phyloP scores from a whole-genome alignment of 1,140 invertebrate genomes.

The Ephestia elutella region DNA sequence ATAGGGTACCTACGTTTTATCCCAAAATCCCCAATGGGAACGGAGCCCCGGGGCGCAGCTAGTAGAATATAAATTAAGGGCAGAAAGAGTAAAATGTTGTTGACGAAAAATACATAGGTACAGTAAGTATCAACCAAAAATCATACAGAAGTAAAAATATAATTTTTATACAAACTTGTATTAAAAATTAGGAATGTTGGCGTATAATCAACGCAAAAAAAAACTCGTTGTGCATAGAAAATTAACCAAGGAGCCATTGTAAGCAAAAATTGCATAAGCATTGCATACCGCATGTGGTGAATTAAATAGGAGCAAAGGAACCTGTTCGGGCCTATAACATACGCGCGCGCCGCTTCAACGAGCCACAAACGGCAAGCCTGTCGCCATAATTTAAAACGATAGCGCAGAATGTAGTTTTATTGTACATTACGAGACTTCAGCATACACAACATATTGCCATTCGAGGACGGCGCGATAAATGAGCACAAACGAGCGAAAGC shows the following conservation, averaged over 20 bases:
- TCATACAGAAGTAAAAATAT: too few relatives aligned
- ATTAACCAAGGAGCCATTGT: slow-evolving; percentile 49
- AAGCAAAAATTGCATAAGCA: slow-evolving; percentile 65
- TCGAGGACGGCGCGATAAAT: slow-evolving; percentile 55
- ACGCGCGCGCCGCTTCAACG: slow-evolving; percentile 45
- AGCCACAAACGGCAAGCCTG: slow-evolving; percentile 56
- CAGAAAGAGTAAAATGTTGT: too few relatives aligned
- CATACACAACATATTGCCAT: slow-evolving; percentile 54
- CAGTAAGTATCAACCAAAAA: too few relatives aligned
- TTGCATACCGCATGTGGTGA: slow-evolving; percentile 60
- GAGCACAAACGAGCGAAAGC: slow-evolving; percentile 66
- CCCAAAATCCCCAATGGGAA: too few relatives aligned
- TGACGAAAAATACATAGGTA: too few relatives aligned
- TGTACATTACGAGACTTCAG: slow-evolving; percentile 49
- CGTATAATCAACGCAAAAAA: slow-evolving; percentile 5
- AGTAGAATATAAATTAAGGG: too few relatives aligned
- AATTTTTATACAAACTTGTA: background rate
- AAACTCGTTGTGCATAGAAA: slow-evolving; percentile 45
- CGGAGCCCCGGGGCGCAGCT: too few relatives aligned
- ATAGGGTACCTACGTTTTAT: too few relatives aligned
- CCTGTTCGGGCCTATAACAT: slow-evolving; percentile 58
- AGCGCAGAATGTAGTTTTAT: slow-evolving; percentile 57
- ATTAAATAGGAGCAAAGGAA: slow-evolving; percentile 69
- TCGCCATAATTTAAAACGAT: slow-evolving; percentile 65
- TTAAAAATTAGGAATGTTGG: background rate